These are phyloP conservation scores for Anguilla rostrata DNA, from an alignment of 2,113 vertebrate genomes.

Conservation along the genomic window DNA sequence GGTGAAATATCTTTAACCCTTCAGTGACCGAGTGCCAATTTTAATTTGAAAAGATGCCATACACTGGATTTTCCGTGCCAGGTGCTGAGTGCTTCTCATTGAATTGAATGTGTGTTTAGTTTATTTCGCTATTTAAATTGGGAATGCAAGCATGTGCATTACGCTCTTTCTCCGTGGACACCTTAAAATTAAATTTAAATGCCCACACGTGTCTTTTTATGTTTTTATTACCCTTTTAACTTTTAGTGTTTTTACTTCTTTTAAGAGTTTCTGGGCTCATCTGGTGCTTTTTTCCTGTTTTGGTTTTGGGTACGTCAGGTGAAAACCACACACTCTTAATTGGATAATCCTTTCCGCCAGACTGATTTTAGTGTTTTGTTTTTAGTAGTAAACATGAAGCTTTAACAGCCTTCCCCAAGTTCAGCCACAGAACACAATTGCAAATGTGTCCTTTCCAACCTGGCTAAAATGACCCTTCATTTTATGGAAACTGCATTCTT, in stretches of 20 bases:
- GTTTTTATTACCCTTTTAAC: slow-evolving; percentile 4
- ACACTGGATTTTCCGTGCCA: slow-evolving; percentile 30
- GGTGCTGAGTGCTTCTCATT: neutral
- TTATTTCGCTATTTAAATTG: slow-evolving; percentile 8
- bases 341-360: neutral
- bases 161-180: neutral
- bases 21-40: slow-evolving; percentile 36
- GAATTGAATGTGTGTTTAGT: neutral
- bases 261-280: neutral
- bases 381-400: slow-evolving; percentile 1
- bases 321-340: slow-evolving; percentile 23
- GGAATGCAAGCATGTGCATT: neutral
- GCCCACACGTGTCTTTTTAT: slow-evolving; percentile 4
- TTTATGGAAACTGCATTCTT: neutral
- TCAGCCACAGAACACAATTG: slow-evolving; percentile 45
- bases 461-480: neutral
- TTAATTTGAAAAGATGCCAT: slow-evolving; percentile 28
- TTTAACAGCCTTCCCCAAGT: slow-evolving; percentile 25
- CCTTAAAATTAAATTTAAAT: neutral
- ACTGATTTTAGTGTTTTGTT: neutral
- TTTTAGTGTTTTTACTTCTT: neutral
- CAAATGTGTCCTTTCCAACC: slow-evolving; percentile 44
- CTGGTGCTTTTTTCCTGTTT: neutral
- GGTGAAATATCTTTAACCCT: slow-evolving; percentile 20
- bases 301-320: neutral